Conservation (phyloP, 2,888 invertebrate genomes). For the Zygothrica quintamaculata region DNA sequence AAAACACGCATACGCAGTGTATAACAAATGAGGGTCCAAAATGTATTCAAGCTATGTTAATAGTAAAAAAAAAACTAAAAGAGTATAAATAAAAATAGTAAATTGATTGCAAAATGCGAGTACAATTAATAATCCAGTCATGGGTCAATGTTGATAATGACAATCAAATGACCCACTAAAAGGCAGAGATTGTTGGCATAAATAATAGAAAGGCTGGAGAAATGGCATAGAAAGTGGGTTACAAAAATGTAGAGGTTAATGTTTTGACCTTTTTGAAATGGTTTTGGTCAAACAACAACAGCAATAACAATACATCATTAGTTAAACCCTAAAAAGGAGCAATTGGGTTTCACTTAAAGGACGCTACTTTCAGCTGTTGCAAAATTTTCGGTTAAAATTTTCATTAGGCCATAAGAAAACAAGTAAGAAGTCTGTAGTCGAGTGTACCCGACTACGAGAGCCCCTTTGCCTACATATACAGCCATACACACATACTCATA, state of each 20-base stretch:
- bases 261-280: constrained; percentile 19
- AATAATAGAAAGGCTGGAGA: background rate
- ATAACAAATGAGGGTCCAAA: constrained; percentile 47
- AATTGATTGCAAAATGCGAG: constrained; percentile 46
- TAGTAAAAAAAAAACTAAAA: no score
- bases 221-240: constrained; percentile 14
- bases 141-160: constrained; percentile 36
- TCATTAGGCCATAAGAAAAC: constrained; percentile 9
- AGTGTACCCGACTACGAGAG: no score
- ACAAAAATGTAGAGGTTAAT: constrained; percentile 13
- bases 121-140: constrained; percentile 74
- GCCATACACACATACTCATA: no score
- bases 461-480: no score
- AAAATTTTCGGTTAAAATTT: constrained; percentile 6
- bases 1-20: constrained; percentile 72
- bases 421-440: no score
- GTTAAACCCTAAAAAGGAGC: constrained; percentile 29
- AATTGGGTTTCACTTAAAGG: background rate
- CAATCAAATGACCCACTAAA: constrained; percentile 27
- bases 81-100: no score
- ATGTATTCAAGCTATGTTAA: no score
- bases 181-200: constrained; percentile 1
- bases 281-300: constrained; percentile 20
- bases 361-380: no score
- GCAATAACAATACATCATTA: constrained; percentile 45